Evolutionary conservation across 2,888 invertebrate genomes (phyloP).

Genomic region (Pedicia rivosa): DNA sequence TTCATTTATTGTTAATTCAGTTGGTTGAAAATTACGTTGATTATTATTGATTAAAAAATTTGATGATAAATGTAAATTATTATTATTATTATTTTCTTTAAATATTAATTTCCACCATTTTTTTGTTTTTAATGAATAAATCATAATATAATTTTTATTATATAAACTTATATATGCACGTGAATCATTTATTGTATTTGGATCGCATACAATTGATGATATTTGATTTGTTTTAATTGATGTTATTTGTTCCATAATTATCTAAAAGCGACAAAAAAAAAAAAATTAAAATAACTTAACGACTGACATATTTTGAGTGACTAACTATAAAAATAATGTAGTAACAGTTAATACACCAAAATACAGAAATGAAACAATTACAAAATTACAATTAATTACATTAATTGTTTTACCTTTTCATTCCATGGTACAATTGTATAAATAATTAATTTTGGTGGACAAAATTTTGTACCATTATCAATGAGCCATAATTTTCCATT

Average conservation of each 20-base stretch:
- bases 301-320: too few species aligned
- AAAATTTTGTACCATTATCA: conserved; percentile 12
- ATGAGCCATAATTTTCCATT: conserved; percentile 13
- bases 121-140: conserved; percentile 10
- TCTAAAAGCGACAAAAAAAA: too few species aligned
- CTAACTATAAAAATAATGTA: too few species aligned
- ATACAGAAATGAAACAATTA: too few species aligned
- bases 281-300: too few species aligned
- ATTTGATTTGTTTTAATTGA: conserved; percentile 8
- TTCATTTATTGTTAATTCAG: too few species aligned
- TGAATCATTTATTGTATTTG: conserved; percentile 4
- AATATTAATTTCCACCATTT: conserved; percentile 3
- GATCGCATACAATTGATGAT: conserved; percentile 9
- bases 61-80: too few species aligned
- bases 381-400: too few species aligned
- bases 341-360: too few species aligned
- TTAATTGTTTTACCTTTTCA: background rate
- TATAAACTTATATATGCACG: conserved; percentile 10
- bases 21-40: background rate
- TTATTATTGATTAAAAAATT: too few species aligned
- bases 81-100: background rate
- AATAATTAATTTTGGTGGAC: conserved; percentile 13
- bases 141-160: conserved; percentile 11
- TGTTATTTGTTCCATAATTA: too few species aligned
- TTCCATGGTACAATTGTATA: conserved; percentile 2